Evolutionary conservation across 2,888 invertebrate genomes (phyloP).

Genomic region (Phaonia tiefii): DNA sequence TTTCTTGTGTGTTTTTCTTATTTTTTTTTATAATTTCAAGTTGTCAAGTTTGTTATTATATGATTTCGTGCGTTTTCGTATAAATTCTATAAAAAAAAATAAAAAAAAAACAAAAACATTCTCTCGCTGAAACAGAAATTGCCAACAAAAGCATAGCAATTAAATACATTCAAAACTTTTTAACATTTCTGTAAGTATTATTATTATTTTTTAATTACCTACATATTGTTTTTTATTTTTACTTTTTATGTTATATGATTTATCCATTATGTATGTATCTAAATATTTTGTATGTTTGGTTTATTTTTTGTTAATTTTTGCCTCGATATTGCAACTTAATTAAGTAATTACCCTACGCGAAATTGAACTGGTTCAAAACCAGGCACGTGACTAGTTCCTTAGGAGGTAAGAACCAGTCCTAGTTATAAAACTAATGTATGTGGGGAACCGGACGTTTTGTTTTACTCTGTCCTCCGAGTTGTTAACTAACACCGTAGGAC

Average conservation of each 20-base stretch:
- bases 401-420: too few species aligned
- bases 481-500: too few species aligned
- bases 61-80: slow-evolving; percentile 58
- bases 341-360: too few species aligned
- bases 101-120: slow-evolving; percentile 45
- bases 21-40: slow-evolving; percentile 45
- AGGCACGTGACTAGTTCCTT: too few species aligned
- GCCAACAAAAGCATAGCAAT: slow-evolving; percentile 40
- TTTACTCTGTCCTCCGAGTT: too few species aligned
- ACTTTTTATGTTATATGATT: background rate
- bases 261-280: background rate
- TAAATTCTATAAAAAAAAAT: slow-evolving; percentile 44
- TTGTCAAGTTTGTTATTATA: slow-evolving; percentile 55
- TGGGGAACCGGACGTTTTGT: too few species aligned
- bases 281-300: background rate
- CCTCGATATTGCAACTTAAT: too few species aligned
- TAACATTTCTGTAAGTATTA: slow-evolving; percentile 53
- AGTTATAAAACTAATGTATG: too few species aligned
- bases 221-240: slow-evolving; percentile 15
- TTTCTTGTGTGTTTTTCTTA: slow-evolving; percentile 43
- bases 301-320: background rate
- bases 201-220: slow-evolving; percentile 32
- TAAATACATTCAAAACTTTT: slow-evolving; percentile 20
- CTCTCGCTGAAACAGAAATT: slow-evolving; percentile 46
- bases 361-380: too few species aligned